Conservation (phyloP, 2,113 vertebrate species). For the Puntigrus tetrazona region DNA sequence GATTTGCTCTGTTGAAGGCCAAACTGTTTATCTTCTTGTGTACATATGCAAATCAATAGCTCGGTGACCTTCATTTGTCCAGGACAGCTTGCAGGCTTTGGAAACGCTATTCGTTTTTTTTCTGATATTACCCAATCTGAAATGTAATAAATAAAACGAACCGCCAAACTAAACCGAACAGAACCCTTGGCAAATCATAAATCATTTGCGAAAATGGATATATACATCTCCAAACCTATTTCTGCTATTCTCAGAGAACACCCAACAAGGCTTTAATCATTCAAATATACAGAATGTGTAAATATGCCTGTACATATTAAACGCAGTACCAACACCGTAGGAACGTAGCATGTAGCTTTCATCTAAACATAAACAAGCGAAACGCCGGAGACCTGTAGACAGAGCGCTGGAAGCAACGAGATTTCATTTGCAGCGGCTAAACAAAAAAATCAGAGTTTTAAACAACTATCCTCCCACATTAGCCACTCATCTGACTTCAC, state of each 20-base stretch:
- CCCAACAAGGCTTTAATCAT: conserved; percentile 4
- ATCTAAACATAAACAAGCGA: conserved; percentile 22
- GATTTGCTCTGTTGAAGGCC: neutral
- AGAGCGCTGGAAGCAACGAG: conserved; percentile 10
- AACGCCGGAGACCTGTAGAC: conserved; percentile 16
- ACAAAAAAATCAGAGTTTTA: conserved; percentile 35
- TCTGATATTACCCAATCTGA: neutral
- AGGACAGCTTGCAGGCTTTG: neutral
- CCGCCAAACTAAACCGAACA: neutral
- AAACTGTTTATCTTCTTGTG: neutral
- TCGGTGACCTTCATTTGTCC: conserved; percentile 7
- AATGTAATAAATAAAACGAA: neutral
- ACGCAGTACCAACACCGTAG: neutral
- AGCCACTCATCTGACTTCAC: conserved; percentile 28
- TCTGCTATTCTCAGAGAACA: neutral
- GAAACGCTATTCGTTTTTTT: neutral
- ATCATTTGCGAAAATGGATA: neutral
- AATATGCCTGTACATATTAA: conserved; percentile 54
- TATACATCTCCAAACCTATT: neutral
- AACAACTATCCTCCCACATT: conserved; percentile 36
- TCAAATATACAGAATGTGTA: neutral
- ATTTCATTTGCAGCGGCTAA: conserved; percentile 24
- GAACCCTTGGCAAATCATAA: neutral
- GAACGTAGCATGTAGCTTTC: conserved; percentile 2
- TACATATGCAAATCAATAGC: conserved; percentile 20